Conservation (phyloP, 2,797 vertebrate species). For the Alosa sapidissima region DNA sequence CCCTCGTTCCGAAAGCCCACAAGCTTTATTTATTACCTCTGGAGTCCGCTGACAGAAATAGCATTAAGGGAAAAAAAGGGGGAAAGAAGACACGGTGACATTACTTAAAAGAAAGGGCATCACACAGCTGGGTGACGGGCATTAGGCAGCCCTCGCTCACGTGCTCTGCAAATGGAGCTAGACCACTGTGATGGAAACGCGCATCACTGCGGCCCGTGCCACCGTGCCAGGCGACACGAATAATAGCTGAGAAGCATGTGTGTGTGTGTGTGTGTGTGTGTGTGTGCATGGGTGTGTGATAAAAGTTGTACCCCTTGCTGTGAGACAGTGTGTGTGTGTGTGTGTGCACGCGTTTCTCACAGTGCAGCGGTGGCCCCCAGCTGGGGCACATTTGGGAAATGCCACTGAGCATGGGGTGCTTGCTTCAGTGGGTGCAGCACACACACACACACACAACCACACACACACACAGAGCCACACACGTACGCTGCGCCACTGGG, state of each 20-base stretch:
- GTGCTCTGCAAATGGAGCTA: slow-evolving; percentile 80
- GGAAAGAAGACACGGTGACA: slow-evolving; percentile 71
- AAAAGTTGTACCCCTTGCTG: not conserved
- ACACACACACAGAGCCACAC: not conserved
- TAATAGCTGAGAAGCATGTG: slow-evolving; percentile 75
- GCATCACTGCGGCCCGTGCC: slow-evolving; percentile 70
- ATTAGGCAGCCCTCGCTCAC: slow-evolving; percentile 83
- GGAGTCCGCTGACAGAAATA: slow-evolving; percentile 84
- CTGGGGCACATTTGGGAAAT: slow-evolving; percentile 88
- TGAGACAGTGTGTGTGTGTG: slow-evolving; percentile 64
- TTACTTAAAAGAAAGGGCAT: slow-evolving; percentile 88
- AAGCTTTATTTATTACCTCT: slow-evolving; percentile 88
- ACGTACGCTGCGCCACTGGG: not conserved
- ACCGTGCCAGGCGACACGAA: slow-evolving; percentile 46
- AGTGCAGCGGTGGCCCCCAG: slow-evolving; percentile 84
- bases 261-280: not conserved
- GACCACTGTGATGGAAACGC: slow-evolving; percentile 84
- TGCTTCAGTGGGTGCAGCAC: slow-evolving; percentile 79
- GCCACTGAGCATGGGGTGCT: slow-evolving; percentile 84
- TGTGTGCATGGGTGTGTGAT: not conserved
- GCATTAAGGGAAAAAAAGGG: slow-evolving; percentile 71
- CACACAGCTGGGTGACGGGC: slow-evolving; percentile 86
- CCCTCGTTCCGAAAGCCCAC: slow-evolving; percentile 62
- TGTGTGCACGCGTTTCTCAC: not conserved
- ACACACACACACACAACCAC: slow-evolving; percentile 31